Evolutionary conservation across 2,797 vertebrate genomes (phyloP), one percentile per base, ranked within the genome.

Genomic region (Myotis myotis): DNA sequence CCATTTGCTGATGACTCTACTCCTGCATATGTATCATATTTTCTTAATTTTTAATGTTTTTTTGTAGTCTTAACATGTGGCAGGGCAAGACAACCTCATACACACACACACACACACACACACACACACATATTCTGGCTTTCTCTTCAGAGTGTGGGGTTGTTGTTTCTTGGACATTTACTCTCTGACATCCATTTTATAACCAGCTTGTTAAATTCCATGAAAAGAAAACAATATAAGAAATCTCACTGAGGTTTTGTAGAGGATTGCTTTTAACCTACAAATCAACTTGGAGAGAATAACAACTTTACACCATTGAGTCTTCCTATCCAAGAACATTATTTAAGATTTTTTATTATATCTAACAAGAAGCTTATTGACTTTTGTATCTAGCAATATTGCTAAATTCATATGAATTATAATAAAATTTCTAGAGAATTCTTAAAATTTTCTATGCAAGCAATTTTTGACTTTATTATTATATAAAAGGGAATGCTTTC

Each of bases 341-440:
- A 64, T 44, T 64, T 60, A 41, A 30, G 16, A 60, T 30, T 12
- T 81, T 57, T 41, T 44, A 71, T 71, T 72, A 76, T 38, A 81
- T 7, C 19, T 74, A 93, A 79, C 30, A 89, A 94, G 66, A 72
- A 89, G 55, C 17, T 93, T 89, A n/a, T 38, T 89, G 38, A 85
- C 51, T 88, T 94, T 83, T 64, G 4, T 57, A 51, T n/a, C 16
- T 55, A 41, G 2, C 19, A 72, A 55, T 44, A 30, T 60, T 89
- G 15, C 38, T 80, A 89, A 86, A 81, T 62, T 64, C 41, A 68
- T 53, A 47, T 86, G 51, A 82, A 86, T 51, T 87, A 8, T 64
- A 84, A 76, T 25, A 81, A 51, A 83, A 87, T 62, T 70, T 70
- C 41, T 55, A 28, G 23, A 75, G 38, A 92, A 28, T 70, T n/a